A percentile compares a stretch with the other conserved stretches of the same genome.
phyloP scores from a whole-genome alignment of 2,888 invertebrate genomes.

The Leptinotarsa peninsularis region DNA sequence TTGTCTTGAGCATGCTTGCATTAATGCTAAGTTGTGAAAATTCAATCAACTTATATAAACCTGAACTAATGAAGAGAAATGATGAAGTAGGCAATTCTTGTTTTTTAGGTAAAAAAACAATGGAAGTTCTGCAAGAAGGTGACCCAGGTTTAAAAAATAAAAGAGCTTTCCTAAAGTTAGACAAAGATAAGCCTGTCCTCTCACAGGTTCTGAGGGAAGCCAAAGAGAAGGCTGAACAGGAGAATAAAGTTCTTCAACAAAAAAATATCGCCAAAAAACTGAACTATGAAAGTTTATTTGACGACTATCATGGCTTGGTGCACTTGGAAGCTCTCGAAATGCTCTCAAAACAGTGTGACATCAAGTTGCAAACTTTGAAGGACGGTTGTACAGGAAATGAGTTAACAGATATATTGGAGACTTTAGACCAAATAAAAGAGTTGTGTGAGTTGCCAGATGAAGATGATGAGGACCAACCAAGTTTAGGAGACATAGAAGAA shows the following conservation, averaged over 20 bases:
- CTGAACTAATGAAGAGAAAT: no score
- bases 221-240: constrained; percentile 75
- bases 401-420: constrained; percentile 78
- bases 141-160: constrained; percentile 89
- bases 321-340: constrained; percentile 93
- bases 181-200: constrained; percentile 73
- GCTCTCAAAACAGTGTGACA: constrained; percentile 83
- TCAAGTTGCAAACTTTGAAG: constrained; percentile 76
- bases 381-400: constrained; percentile 70
- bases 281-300: constrained; percentile 84
- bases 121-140: constrained; percentile 92
- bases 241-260: constrained; percentile 64
- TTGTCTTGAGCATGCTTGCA: no score
- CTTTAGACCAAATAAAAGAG: constrained; percentile 82
- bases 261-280: constrained; percentile 69
- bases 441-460: constrained; percentile 80
- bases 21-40: no score
- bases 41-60: no score
- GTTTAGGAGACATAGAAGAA: constrained; percentile 68
- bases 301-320: constrained; percentile 88
- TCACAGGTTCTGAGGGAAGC: constrained; percentile 78
- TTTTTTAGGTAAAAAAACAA: constrained; percentile 79
- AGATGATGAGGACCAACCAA: constrained; percentile 70
- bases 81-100: background rate
- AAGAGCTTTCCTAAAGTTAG: constrained; percentile 75